Base-by-base conservation (phyloP, 2,797 vertebrate species). In the Karalla daura region DNA sequence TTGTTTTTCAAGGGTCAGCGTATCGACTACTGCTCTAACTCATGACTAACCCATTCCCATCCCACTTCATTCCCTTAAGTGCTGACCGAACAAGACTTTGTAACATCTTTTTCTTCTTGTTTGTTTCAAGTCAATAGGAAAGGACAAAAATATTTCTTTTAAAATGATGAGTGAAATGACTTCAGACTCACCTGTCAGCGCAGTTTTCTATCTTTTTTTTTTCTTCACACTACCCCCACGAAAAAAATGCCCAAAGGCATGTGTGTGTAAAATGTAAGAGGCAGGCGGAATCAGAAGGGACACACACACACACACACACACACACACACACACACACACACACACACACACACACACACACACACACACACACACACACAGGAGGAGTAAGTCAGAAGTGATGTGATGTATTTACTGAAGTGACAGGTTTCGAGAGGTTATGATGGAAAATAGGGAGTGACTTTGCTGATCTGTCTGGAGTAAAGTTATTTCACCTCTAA, bases 401-500 rank as follows among this genome's bases (percentile, higher is more conserved):
- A 45, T 15, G 25, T 33, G 51, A 54, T 35, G 15, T 60, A 47
- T 77, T 55, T 55, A 45, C 49, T 63, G 35, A 75, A 55, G 46
- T 62, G 41, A 37, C 7, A 11, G 23, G 25, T 58, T 73, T 74
- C 27, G 25, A 5, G 36, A 3, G 63, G 18, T 62, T 46, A 41
- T 40, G 63, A 63, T 40, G 68, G 36, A 62, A 76, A 74, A 70
- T 25, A 32, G 24, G 25, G 50, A 77, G 52, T 55, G 52, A 71
- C 65, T 67, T 24, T 58, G 71, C 63, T 70, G 70, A 76, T 75
- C 44, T 55, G 56, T 45, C 24, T 60, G 66, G 43, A 70, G 47
- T 33, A 23, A 79, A 63, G 80, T 72, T 74, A 50, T 81, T 73
- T 55, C 79, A 80, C 58, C 67, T 80, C 81, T 71, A 36, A 47